These are phyloP conservation scores for Quadroppia sp. DNA, from an alignment of 2,888 invertebrate species.

Conservation along the genomic window DNA sequence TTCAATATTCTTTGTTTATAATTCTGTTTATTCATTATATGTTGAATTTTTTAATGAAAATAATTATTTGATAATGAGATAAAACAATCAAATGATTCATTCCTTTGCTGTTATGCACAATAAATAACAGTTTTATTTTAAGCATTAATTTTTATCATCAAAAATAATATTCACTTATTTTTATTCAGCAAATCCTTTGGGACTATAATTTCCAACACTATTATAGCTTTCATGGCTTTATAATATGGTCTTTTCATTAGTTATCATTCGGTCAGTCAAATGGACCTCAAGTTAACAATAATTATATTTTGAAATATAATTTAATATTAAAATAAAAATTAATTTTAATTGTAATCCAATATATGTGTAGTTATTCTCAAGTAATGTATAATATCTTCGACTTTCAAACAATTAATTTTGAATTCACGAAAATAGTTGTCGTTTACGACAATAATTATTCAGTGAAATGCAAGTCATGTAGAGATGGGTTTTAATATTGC, in stretches of 20 bases:
- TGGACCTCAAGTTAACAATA: not conserved
- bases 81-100: slow-evolving; percentile 20
- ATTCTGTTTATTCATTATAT: slow-evolving; percentile 1
- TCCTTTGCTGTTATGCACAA: slow-evolving; percentile 10
- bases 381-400: not conserved
- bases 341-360: not conserved
- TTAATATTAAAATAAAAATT: no score
- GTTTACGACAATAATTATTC: slow-evolving; percentile 26
- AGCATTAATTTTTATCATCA: slow-evolving; percentile 24
- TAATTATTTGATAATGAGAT: slow-evolving; percentile 28
- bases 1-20: slow-evolving; percentile 1
- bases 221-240: not conserved
- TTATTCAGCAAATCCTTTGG: slow-evolving; percentile 27
- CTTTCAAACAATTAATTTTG: slow-evolving; percentile 30
- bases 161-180: slow-evolving; percentile 23
- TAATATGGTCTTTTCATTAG: no score
- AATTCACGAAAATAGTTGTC: slow-evolving; percentile 30
- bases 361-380: not conserved
- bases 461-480: slow-evolving; percentile 18
- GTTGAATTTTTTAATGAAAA: slow-evolving; percentile 16
- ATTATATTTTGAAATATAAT: no score
- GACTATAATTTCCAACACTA: slow-evolving; percentile 27
- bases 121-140: slow-evolving; percentile 28
- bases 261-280: not conserved
- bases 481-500: slow-evolving; percentile 1